Base-by-base conservation (phyloP, 2,797 vertebrate species). In the Poecilia wingei region DNA sequence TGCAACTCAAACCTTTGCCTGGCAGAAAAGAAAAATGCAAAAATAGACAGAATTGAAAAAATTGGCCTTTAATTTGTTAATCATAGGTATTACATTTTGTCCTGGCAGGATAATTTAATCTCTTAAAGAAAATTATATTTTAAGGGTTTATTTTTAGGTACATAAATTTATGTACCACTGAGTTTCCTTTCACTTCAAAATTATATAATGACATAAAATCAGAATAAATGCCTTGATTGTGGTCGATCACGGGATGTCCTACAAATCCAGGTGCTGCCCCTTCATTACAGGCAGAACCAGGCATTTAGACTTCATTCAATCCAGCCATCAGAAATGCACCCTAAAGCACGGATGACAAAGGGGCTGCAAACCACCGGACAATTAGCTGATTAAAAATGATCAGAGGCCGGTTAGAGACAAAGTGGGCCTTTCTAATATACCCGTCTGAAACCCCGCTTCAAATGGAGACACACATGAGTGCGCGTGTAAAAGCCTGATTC, bases 331-430 rank as follows among this genome's bases (percentile, higher is more conserved):
- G 82, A 51, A 84, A 89, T 81, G 36, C 14, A 20, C 47, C 41
- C 80, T 78, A 83, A 90, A 86, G 85, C 87, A 72, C 57, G 72
- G 71, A 79, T 78, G 89, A 89, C 89, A 91, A 92, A 86, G 82
- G 82, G 82, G 69, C 45, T 80, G 81, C 6, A 3, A 89, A 80
- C 79, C 84, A 85, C 77, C 83, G 47, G 69, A 84, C 88, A 87
- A 87, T 91, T 88, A 87, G 76, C 86, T 90, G 77, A 91, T 88
- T 92, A 87, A 86, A 90, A 91, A 89, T 88, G 84, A 94, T 90
- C 88, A 91, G 79, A 86, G 79, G 70, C 82, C 20, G 47, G 55
- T 79, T 68, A 89, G 79, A 88, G 80, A 91, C 89, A 91, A 89
- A 88, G 85, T 83, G 80, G 72, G 72, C 74, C 82, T 82, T 85